Base-by-base conservation (phyloP, 2,888 invertebrate species). In the Ametastegia equiseti region DNA sequence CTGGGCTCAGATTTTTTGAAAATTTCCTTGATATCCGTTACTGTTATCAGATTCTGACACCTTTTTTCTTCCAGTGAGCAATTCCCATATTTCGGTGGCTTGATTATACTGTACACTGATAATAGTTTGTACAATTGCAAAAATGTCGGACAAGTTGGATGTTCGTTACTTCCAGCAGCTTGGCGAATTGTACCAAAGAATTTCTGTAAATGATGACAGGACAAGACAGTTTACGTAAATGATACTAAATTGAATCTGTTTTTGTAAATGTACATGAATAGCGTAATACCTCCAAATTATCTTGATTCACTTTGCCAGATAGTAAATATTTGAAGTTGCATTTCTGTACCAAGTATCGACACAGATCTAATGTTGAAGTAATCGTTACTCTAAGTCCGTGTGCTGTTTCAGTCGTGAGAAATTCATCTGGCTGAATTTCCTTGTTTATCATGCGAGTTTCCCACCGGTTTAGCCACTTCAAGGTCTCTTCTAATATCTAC, bases 231-330 rank as follows among this genome's bases (percentile, higher is more conserved):
- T 4, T 19, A 57, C n/a, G 27, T 33, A 2, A 30, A 33, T 5
- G 15, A 33, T 27, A 4, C 4, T 4, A 4, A n/a, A n/a, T n/a
- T n/a, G n/a, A n/a, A n/a, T n/a, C n/a, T n/a, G n/a, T n/a, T n/a
- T n/a, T n/a, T n/a, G n/a, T n/a, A n/a, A 33, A 63, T 63, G 33
- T 13, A 30, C 4, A 63, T 27, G 27, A 30, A 63, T n/a, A n/a
- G n/a, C 5, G 11, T 15, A 30, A 63, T 63, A 86, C 85, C 83
- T 85, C 84, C 57, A 84, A 80, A 71, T 84, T 83, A 50, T 85
- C 84, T 67, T 83, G 84, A 67, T 84, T 85, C 1, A 85, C 79
- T 60, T 83, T 83, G 33, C 82, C 84, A 5, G 82, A 82, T 47
- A 83, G 45, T 42, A 84, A 57, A 73, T 84, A 84, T 50, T 80